These are phyloP conservation scores for Coelopa frigida DNA, from an alignment of 1,140 invertebrate species.

Conservation along the genomic window DNA sequence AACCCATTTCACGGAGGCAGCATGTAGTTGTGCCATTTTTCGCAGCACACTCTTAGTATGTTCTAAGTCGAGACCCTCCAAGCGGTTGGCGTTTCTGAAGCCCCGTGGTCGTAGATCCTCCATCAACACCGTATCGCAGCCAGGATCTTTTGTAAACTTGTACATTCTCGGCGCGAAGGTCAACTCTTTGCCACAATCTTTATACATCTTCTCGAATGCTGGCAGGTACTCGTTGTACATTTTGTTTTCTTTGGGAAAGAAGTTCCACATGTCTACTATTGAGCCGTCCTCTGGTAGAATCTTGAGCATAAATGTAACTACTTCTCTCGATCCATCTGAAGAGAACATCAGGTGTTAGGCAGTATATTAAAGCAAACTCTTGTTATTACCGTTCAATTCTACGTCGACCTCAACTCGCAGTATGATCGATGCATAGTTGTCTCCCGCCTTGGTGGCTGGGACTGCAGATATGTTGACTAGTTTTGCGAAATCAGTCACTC, in stretches of 20 bases:
- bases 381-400: constrained; percentile 20
- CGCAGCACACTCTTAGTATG: constrained; percentile 47
- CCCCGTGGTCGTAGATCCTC: constrained; percentile 49
- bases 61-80: constrained; percentile 46
- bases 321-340: background rate
- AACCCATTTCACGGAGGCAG: constrained; percentile 29
- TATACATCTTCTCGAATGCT: constrained; percentile 33
- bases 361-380: background rate
- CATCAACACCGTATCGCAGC: constrained; percentile 32
- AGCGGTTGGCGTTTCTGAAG: constrained; percentile 49
- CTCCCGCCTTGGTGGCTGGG: constrained; percentile 25
- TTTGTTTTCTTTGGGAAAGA: constrained; percentile 22
- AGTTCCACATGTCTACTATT: constrained; percentile 18
- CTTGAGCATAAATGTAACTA: background rate
- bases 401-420: constrained; percentile 24
- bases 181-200: constrained; percentile 21
- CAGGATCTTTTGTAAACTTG: constrained; percentile 18
- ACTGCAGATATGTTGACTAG: constrained; percentile 19
- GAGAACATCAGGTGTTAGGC: background rate
- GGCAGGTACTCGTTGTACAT: constrained; percentile 24
- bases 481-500: constrained; percentile 28
- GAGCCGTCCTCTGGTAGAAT: constrained; percentile 15
- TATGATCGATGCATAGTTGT: constrained; percentile 34
- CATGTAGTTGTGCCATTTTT: constrained; percentile 51
- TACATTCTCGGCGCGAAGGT: constrained; percentile 24